Percentiles rank a stretch among this genome's conserved stretches.
phyloP scores from a whole-genome alignment of 1,140 invertebrate genomes.

The Anastrepha ludens region DNA sequence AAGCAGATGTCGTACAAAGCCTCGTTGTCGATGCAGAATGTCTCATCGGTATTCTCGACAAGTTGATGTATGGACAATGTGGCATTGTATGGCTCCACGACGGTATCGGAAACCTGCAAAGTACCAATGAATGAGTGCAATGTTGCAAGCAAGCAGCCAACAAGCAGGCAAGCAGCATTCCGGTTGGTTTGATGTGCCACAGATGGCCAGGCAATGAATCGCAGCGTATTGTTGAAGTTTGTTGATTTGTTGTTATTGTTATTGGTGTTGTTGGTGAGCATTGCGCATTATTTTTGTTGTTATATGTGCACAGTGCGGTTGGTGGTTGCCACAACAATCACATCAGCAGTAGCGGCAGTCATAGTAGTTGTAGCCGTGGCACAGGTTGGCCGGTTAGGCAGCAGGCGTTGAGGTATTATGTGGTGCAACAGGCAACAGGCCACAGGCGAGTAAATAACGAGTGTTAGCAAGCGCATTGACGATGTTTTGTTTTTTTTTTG shows the following conservation, averaged over 20 bases:
- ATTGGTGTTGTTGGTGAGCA: constrained; percentile 15
- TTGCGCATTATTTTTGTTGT: constrained; percentile 12
- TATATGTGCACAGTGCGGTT: constrained; percentile 9
- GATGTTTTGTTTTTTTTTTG: no score
- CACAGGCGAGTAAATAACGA: constrained; percentile 7
- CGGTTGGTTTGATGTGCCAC: constrained; percentile 21
- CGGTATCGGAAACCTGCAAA: constrained; percentile 82
- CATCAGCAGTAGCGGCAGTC: constrained; percentile 6
- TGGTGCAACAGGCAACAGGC: constrained; percentile 14
- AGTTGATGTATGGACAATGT: constrained; percentile 92
- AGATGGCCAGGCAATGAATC: constrained; percentile 13
- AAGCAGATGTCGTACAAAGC: constrained; percentile 95
- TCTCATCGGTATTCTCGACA: constrained; percentile 92
- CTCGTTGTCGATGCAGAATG: constrained; percentile 93
- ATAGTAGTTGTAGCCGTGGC: neutral
- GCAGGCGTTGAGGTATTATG: constrained; percentile 9
- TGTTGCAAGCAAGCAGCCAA: neutral
- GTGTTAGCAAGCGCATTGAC: neutral
- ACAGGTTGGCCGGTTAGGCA: neutral
- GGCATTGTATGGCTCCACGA: constrained; percentile 93
- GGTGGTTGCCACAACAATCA: neutral
- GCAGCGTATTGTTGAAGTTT: constrained; percentile 7
- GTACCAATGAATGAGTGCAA: constrained; percentile 31
- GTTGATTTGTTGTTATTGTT: constrained; percentile 3
- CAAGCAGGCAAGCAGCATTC: neutral